Base-by-base conservation (phyloP, 2,113 vertebrate genomes). In the Prunella fulvescens region DNA sequence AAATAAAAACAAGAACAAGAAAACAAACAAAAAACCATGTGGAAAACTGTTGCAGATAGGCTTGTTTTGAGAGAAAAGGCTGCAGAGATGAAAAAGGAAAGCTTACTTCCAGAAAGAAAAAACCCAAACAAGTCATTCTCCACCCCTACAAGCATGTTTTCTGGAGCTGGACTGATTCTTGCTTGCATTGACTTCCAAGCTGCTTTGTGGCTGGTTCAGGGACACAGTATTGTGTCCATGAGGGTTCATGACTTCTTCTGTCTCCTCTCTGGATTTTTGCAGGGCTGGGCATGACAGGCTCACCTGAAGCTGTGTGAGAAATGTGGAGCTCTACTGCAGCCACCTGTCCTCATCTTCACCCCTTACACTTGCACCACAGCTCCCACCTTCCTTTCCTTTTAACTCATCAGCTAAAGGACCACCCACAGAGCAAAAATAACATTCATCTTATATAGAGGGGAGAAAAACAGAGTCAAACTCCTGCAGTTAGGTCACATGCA, bases 221-320 rank as follows among this genome's bases (percentile, higher is more conserved):
- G 73, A 42, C 12, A 0, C 1, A 2, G 0, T 78, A 11, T 62
- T 81, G 47, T 74, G 39, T 33, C 42, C 33, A 13, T 17, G 45
- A 60, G 35, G 28, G 40, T 80, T 92, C 88, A 86, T 90, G 54
- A 53, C 86, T 86, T 85, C 8, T 54, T 81, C 70, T 65, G 67
- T 69, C 42, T 92, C 50, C 22, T 77, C 29, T 93, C 45, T 65
- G 9, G 1, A 25, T 25, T 86, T 88, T 67, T 83, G 50, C 24
- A 53, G 0, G 3, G 42, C 44, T 87, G 80, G 83, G 24, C 23
- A 22, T 25, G 14, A 24, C 0, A 0, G 26, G 37, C 18, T 90
- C 37, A 53, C 54, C 50, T 37, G 54, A 77, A 90, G 33, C 28
- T 14, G 2, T 62, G 22, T 8, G 11, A 81, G 50, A 90, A 69